Conservation (phyloP, 2,888 invertebrate species). For the Cybosia mesomella region DNA sequence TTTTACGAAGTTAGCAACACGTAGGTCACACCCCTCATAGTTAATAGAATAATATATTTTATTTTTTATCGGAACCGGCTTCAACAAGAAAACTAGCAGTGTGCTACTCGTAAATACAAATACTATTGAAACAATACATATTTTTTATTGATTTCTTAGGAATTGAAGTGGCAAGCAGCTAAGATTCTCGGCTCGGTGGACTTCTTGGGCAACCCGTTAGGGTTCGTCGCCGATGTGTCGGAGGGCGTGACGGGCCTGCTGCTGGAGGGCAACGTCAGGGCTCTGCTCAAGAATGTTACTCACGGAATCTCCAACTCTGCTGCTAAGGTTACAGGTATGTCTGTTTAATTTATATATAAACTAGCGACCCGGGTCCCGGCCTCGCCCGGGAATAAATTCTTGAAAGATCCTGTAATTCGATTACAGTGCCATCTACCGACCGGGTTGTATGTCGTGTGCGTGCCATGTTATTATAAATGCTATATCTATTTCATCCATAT, state of each 20-base stretch:
- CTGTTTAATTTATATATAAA: background rate
- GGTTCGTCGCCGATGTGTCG: slow-evolving; percentile 97
- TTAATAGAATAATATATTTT: too few relatives aligned
- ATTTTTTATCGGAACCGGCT: too few relatives aligned
- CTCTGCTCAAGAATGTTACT: slow-evolving; percentile 97
- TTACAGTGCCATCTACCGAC: too few relatives aligned
- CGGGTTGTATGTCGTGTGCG: too few relatives aligned
- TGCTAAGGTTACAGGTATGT: slow-evolving; percentile 93
- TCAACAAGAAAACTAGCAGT: background rate
- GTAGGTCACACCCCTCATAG: too few relatives aligned
- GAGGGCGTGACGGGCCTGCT: slow-evolving; percentile 97
- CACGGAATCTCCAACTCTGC: slow-evolving; percentile 99
- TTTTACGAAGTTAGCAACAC: too few relatives aligned
- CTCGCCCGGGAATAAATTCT: too few relatives aligned
- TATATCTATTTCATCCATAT: too few relatives aligned
- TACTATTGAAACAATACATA: background rate
- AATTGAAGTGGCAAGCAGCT: slow-evolving; percentile 97
- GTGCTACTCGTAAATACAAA: too few relatives aligned
- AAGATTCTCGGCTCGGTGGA: slow-evolving; percentile 98
- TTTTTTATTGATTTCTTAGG: slow-evolving; percentile 76
- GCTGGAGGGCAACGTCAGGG: slow-evolving; percentile 96
- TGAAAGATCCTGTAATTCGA: too few relatives aligned
- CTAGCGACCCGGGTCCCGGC: too few relatives aligned
- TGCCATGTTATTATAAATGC: too few relatives aligned
- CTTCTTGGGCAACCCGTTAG: slow-evolving; percentile 98